phyloP scores from a whole-genome alignment of 2,888 invertebrate genomes.

The Limenitis camilla region DNA sequence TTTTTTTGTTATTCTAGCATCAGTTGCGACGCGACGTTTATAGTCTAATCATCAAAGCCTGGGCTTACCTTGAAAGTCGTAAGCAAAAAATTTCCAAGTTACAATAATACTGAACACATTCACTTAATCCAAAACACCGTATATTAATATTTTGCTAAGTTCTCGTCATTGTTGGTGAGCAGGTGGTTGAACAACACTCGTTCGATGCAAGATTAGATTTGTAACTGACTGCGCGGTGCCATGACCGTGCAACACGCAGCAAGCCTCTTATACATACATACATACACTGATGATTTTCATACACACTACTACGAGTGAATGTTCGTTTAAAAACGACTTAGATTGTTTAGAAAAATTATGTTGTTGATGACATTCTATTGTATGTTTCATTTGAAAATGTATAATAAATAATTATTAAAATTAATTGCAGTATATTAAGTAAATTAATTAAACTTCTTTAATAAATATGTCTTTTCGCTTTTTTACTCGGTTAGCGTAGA shows the following conservation, averaged over 20 bases:
- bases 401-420: too few relatives aligned
- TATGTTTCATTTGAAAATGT: too few relatives aligned
- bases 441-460: too few relatives aligned
- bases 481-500: too few relatives aligned
- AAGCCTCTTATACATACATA: constrained; percentile 21
- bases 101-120: constrained; percentile 7
- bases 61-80: constrained; percentile 7
- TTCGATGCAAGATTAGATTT: constrained; percentile 24
- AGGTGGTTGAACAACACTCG: constrained; percentile 14
- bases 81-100: background rate
- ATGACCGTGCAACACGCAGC: constrained; percentile 10
- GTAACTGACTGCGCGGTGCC: constrained; percentile 23
- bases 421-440: too few relatives aligned
- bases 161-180: constrained; percentile 15
- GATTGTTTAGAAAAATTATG: background rate
- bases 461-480: too few relatives aligned
- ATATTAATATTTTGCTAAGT: constrained; percentile 4
- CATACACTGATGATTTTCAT: constrained; percentile 2
- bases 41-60: background rate
- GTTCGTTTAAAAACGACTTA: background rate
- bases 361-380: too few relatives aligned
- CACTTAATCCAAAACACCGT: constrained; percentile 7
- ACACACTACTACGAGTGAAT: background rate
- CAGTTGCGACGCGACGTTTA: background rate
- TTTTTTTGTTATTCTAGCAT: background rate